Conservation (phyloP, 2,888 invertebrate genomes). For the Rhabditophanes sp. region DNA sequence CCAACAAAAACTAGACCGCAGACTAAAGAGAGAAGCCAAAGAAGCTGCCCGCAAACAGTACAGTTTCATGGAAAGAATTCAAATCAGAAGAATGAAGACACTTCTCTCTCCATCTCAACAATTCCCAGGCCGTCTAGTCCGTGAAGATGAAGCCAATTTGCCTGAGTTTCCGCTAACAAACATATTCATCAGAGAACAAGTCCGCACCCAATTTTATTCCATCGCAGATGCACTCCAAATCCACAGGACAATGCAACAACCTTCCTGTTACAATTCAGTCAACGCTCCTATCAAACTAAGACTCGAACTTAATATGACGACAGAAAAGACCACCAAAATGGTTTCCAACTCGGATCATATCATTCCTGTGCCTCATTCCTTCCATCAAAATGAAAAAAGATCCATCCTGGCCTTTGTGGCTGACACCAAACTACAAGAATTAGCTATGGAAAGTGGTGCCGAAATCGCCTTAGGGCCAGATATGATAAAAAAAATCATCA, state of each 20-base stretch:
- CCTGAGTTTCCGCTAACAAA: conserved; percentile 25
- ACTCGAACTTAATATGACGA: conserved; percentile 66
- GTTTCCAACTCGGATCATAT: conserved; percentile 34
- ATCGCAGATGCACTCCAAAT: conserved; percentile 62
- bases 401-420: conserved; percentile 38
- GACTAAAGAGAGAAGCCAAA: conserved; percentile 33
- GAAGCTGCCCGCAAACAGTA: conserved; percentile 39
- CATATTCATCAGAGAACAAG: conserved; percentile 20
- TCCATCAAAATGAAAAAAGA: conserved; percentile 39
- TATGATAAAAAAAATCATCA: conserved; percentile 40
- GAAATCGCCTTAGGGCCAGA: conserved; percentile 38
- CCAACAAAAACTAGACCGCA: conserved; percentile 27
- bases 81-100: conserved; percentile 33
- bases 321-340: conserved; percentile 52
- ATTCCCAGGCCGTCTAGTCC: conserved; percentile 26
- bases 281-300: conserved; percentile 57
- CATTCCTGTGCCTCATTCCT: conserved; percentile 36
- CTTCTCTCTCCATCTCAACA: conserved; percentile 35
- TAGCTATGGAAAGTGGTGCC: conserved; percentile 35
- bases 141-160: conserved; percentile 25
- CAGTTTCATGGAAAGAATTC: conserved; percentile 36
- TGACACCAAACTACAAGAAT: conserved; percentile 27
- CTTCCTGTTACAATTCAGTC: conserved; percentile 63
- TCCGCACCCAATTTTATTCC: conserved; percentile 53
- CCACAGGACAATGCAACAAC: conserved; percentile 66